Evolutionary conservation across 1,140 invertebrate genomes (phyloP).

Genomic region (Medauroidea extradentata): DNA sequence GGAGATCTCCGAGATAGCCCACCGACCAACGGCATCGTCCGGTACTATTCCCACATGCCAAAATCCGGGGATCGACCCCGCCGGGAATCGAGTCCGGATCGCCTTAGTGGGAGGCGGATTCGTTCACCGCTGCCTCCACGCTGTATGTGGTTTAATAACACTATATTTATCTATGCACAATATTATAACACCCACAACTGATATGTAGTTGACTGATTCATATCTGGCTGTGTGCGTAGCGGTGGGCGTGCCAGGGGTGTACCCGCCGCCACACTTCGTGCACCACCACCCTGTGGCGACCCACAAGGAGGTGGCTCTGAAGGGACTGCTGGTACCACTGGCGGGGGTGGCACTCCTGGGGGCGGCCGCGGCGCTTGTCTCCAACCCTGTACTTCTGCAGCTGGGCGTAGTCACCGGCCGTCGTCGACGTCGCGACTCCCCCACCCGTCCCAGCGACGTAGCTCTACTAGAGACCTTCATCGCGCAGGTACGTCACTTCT

Average conservation of each 20-base stretch:
- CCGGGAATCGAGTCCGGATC: too few relatives aligned
- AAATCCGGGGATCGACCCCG: too few relatives aligned
- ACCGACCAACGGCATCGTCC: too few relatives aligned
- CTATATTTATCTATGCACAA: too few relatives aligned
- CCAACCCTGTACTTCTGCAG: slow-evolving; percentile 70
- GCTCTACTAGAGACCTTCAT: slow-evolving; percentile 17
- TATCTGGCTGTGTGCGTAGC: background rate
- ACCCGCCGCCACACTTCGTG: slow-evolving; percentile 15
- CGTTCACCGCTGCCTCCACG: too few relatives aligned
- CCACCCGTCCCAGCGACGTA: background rate
- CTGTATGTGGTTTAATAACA: too few relatives aligned
- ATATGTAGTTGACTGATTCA: slow-evolving; percentile 26
- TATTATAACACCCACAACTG: too few relatives aligned
- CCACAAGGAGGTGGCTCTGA: slow-evolving; percentile 51
- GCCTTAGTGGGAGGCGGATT: too few relatives aligned
- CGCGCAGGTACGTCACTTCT: slow-evolving; percentile 14
- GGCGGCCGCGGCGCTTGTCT: slow-evolving; percentile 68
- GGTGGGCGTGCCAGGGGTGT: slow-evolving; percentile 3
- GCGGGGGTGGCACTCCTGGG: slow-evolving; percentile 73
- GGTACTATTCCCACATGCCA: too few relatives aligned
- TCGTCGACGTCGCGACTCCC: slow-evolving; percentile 38
- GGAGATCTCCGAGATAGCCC: too few relatives aligned
- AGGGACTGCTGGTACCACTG: slow-evolving; percentile 63
- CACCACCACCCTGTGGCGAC: slow-evolving; percentile 24
- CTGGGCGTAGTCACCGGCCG: slow-evolving; percentile 57